phyloP scores from a whole-genome alignment of 2,888 invertebrate species.

The Sphinx pinastri region DNA sequence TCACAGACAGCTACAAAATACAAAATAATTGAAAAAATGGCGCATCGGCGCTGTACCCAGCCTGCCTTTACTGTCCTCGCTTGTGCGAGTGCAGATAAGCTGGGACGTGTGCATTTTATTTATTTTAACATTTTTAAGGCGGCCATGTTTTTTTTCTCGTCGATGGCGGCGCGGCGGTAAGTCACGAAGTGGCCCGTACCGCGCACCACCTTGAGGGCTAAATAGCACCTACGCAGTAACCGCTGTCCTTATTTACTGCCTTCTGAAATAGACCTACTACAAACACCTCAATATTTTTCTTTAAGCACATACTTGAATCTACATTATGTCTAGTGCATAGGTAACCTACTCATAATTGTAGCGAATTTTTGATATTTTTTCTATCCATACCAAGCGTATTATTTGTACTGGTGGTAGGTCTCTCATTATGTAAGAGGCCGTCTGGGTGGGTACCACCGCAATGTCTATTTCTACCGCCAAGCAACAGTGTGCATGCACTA shows the following conservation, averaged over 20 bases:
- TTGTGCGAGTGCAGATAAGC: constrained; percentile 73
- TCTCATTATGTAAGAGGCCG: too few species aligned
- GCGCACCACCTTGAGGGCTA: constrained; percentile 78
- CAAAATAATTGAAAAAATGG: constrained; percentile 41
- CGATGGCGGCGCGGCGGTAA: constrained; percentile 72
- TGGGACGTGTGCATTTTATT: constrained; percentile 81
- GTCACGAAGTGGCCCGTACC: constrained; percentile 77
- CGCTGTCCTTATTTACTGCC: constrained; percentile 56
- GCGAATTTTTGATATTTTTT: too few species aligned
- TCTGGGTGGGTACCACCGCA: too few species aligned
- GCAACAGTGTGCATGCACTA: too few species aligned
- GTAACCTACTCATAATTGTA: too few species aligned
- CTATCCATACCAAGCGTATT: too few species aligned
- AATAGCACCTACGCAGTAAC: constrained; percentile 73
- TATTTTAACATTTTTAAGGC: constrained; percentile 80
- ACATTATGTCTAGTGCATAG: neutral
- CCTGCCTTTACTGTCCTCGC: constrained; percentile 66
- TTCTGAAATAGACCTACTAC: constrained; percentile 43
- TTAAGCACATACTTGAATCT: neutral
- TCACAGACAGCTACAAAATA: constrained; percentile 27
- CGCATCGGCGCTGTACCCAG: constrained; percentile 49
- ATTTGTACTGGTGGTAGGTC: too few species aligned
- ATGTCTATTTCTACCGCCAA: too few species aligned
- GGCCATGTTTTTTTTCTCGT: constrained; percentile 59
- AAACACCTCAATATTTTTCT: neutral